phyloP scores from a whole-genome alignment of 2,888 invertebrate species.

The Orthosia gracilis region DNA sequence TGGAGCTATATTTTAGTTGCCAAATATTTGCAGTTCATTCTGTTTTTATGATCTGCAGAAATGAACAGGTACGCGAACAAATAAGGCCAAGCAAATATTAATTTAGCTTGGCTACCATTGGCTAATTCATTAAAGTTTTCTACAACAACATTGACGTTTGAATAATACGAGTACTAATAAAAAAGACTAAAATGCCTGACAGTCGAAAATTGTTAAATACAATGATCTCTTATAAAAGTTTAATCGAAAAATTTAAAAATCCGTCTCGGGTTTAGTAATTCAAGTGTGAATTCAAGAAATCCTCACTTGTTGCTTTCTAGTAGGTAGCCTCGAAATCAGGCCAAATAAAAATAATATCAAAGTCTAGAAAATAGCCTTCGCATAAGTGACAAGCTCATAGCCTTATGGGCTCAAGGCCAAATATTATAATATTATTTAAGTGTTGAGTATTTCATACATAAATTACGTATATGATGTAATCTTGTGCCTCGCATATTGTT shows the following conservation, averaged over 20 bases:
- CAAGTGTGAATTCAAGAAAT: background rate
- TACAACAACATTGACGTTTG: no score
- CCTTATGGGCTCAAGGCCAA: slow-evolving; percentile 35
- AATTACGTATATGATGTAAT: slow-evolving; percentile 44
- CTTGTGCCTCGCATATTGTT: slow-evolving; percentile 15
- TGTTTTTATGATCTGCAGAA: background rate
- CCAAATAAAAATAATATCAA: slow-evolving; percentile 47
- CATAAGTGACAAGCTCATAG: slow-evolving; percentile 39
- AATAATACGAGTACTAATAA: no score
- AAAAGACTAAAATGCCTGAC: no score
- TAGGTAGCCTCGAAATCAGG: slow-evolving; percentile 11
- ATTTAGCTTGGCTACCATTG: background rate
- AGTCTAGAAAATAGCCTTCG: slow-evolving; percentile 44
- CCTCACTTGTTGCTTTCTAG: slow-evolving; percentile 51
- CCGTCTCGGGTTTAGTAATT: slow-evolving; percentile 15
- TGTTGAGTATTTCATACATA: slow-evolving; percentile 35
- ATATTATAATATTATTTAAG: slow-evolving; percentile 28
- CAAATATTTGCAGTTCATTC: background rate
- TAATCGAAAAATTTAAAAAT: slow-evolving; percentile 20
- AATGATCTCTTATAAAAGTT: background rate
- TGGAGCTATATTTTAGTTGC: slow-evolving; percentile 4
- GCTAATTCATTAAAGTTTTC: no score
- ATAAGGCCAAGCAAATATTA: background rate
- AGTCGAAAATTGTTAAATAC: background rate
- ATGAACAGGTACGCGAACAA: background rate